Percentiles rank a stretch among this genome's conserved stretches.
Conservation (phyloP, 2,888 invertebrate species). For the Ochropleura plecta region DNA sequence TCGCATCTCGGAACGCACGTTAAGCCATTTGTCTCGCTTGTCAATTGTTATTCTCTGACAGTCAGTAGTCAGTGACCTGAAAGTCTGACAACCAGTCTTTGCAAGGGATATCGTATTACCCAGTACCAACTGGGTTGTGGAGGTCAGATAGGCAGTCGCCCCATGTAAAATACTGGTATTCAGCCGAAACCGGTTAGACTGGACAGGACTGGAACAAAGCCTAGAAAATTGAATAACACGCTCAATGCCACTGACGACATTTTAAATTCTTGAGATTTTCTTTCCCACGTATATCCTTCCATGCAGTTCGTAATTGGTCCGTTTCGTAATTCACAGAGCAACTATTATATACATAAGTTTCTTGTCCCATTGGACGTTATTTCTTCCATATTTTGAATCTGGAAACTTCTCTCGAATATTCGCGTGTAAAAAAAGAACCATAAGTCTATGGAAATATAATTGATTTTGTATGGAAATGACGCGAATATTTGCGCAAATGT, state of each 20-base stretch:
- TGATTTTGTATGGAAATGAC: slow-evolving; percentile 7
- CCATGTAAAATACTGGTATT: too few species aligned
- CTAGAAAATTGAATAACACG: neutral
- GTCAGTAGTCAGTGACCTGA: too few species aligned
- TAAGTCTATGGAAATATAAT: neutral
- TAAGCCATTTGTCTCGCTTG: too few species aligned
- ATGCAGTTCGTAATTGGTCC: neutral
- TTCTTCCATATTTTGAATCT: slow-evolving; percentile 13
- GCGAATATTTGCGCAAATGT: slow-evolving; percentile 4
- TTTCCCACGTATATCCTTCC: slow-evolving; percentile 32
- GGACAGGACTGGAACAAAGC: too few species aligned
- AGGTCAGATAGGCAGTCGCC: too few species aligned
- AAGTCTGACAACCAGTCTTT: too few species aligned
- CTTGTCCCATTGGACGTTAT: neutral
- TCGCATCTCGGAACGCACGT: too few species aligned
- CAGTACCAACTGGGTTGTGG: too few species aligned
- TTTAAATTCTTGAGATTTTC: neutral
- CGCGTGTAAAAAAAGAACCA: neutral
- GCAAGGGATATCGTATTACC: too few species aligned
- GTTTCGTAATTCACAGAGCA: slow-evolving; percentile 1
- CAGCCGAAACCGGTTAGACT: too few species aligned
- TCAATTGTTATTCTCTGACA: too few species aligned
- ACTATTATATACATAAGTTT: slow-evolving; percentile 24
- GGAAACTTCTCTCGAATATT: slow-evolving; percentile 3
- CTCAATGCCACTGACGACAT: neutral